Base-by-base conservation (phyloP, 2,113 vertebrate species). In the Chinchilla lanigera region DNA sequence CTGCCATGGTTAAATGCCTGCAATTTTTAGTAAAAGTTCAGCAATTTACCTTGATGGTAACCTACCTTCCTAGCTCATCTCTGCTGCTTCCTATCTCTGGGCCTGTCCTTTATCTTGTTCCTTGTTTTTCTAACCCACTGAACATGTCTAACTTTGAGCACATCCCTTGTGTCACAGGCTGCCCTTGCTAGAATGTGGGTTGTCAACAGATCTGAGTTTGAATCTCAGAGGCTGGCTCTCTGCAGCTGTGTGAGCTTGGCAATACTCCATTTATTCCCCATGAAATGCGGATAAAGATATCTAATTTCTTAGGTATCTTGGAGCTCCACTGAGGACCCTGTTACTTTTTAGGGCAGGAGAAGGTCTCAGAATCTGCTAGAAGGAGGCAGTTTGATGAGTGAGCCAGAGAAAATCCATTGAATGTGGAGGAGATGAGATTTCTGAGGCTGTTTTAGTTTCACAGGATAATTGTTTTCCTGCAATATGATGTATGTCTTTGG, bases 361-460 rank as follows among this genome's bases (percentile, higher is more conserved):
- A 2, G 20, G 5, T 86, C 89, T 96, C 38, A 38, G 82, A 56
- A 56, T 83, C 80, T 80, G 38, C 56, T 83, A 58, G 89, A 83
- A 92, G 28, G 92, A 89, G 44, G 65, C 3, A 41, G 60, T 20
- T 88, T 19, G 52, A 17, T 83, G 19, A 95, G 35, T 24, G 58
- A 94, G 85, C 20, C 86, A 86, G 86, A 95, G 58, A 16, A 52
- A 69, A 75, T 67, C n/a, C 81, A 56, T 16, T 0, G 10, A 91
- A 28, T 44, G 44, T 44, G 19, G 61, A 77, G 16, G 61, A 92
- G 81, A 41, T 1, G 78, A 58, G 86, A 77, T 81, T 93, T 90
- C 65, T 93, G 95, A 81, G 38, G 38, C 93, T 60, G 95, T 80
- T 95, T 75, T 47, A 44, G 63, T 89, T 52, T 86, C 58, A 38